Conservation (phyloP, 2,797 vertebrate genomes). For the Premnoplex brunnescens region DNA sequence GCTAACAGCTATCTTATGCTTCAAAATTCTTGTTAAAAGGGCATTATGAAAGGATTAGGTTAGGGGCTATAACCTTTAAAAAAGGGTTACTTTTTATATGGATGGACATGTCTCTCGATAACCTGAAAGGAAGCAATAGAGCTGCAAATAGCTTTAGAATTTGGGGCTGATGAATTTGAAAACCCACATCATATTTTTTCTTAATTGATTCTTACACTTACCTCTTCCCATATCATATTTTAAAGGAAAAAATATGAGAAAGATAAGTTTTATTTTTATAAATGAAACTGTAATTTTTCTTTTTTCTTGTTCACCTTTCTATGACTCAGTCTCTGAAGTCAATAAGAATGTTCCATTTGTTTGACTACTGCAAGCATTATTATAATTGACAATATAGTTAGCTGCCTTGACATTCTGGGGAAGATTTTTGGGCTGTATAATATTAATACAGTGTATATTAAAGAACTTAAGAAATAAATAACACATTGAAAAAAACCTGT, state of each 20-base stretch:
- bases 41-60: slow-evolving; percentile 29
- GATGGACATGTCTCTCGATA: background rate
- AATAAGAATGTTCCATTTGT: background rate
- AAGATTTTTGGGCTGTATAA: background rate
- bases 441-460: background rate
- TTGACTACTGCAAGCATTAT: background rate
- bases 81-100: background rate
- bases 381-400: slow-evolving; percentile 3
- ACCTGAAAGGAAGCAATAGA: background rate
- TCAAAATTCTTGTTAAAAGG: slow-evolving; percentile 18
- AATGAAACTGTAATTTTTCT: background rate
- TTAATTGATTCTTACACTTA: background rate
- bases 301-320: background rate
- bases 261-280: background rate
- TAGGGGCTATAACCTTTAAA: background rate
- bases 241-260: background rate
- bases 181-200: background rate
- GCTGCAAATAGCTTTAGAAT: background rate
- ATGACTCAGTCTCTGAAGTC: background rate
- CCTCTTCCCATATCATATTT: background rate
- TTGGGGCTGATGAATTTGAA: background rate
- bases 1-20: background rate
- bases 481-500: background rate
- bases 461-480: slow-evolving; percentile 2
- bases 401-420: background rate